These are phyloP conservation scores for Prunella himalayana DNA, from an alignment of 2,113 vertebrate species.

Conservation along the genomic window DNA sequence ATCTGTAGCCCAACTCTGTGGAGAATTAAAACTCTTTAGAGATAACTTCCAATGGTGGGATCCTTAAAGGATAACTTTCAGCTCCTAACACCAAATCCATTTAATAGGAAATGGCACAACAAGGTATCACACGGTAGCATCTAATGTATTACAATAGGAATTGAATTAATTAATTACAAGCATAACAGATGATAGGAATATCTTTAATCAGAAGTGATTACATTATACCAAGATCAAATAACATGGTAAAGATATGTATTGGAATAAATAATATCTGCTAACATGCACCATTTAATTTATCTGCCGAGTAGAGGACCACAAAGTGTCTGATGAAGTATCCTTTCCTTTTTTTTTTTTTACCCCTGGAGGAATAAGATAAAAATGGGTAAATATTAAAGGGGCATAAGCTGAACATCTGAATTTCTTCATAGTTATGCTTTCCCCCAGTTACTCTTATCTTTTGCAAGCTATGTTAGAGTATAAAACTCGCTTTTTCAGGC, in stretches of 20 bases:
- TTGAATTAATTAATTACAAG: constrained; percentile 31
- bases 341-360: not conserved
- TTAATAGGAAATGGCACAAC: not conserved
- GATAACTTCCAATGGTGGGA: not conserved
- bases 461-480: not conserved
- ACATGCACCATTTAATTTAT: not conserved
- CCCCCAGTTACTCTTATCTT: not conserved
- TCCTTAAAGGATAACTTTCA: not conserved
- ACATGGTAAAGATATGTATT: not conserved
- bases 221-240: not conserved
- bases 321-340: not conserved
- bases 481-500: not conserved
- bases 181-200: not conserved
- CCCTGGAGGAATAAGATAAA: not conserved
- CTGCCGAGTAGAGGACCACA: not conserved
- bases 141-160: not conserved
- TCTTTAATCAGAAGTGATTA: constrained; percentile 13
- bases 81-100: not conserved
- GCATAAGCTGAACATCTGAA: not conserved
- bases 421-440: not conserved
- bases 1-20: not conserved
- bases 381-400: not conserved
- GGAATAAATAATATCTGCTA: not conserved
- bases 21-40: not conserved
- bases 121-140: not conserved